These are phyloP conservation scores for Erebia epiphron DNA, from an alignment of 2,888 invertebrate species.

Conservation along the genomic window DNA sequence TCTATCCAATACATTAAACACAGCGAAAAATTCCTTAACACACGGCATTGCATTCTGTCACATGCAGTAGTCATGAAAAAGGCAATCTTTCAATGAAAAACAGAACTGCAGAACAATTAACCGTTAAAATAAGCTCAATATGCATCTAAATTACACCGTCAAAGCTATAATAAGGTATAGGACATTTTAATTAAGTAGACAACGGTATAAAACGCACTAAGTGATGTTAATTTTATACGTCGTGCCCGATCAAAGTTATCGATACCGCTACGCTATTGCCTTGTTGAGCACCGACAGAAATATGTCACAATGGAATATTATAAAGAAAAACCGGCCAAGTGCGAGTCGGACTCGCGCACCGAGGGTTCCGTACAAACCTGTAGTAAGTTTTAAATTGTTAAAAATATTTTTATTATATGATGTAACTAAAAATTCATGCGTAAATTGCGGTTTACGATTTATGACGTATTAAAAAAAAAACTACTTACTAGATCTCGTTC, in stretches of 20 bases:
- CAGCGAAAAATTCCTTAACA: constrained; percentile 15
- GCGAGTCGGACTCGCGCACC: too few species aligned
- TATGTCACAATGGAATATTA: constrained; percentile 28
- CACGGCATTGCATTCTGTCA: constrained; percentile 16
- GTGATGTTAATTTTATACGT: constrained; percentile 25
- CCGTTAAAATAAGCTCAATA: constrained; percentile 17
- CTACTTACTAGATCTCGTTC: too few species aligned
- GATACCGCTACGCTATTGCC: constrained; percentile 23
- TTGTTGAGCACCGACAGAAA: constrained; percentile 17
- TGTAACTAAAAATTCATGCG: too few species aligned
- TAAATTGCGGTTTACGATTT: too few species aligned
- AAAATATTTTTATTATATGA: too few species aligned
- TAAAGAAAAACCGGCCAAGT: too few species aligned
- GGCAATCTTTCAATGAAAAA: not conserved
- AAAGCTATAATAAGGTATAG: constrained; percentile 27
- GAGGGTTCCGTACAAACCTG: too few species aligned
- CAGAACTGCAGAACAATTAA: constrained; percentile 1
- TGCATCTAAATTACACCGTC: constrained; percentile 21
- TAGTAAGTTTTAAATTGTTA: too few species aligned
- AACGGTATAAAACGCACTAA: constrained; percentile 21
- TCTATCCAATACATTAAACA: constrained; percentile 14
- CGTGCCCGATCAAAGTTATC: constrained; percentile 10
- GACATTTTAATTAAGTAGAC: constrained; percentile 31
- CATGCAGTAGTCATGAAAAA: constrained; percentile 5
- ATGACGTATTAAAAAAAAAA: too few species aligned